Base-by-base conservation (phyloP, 1,140 invertebrate genomes). In the Belonocnema kinseyi region DNA sequence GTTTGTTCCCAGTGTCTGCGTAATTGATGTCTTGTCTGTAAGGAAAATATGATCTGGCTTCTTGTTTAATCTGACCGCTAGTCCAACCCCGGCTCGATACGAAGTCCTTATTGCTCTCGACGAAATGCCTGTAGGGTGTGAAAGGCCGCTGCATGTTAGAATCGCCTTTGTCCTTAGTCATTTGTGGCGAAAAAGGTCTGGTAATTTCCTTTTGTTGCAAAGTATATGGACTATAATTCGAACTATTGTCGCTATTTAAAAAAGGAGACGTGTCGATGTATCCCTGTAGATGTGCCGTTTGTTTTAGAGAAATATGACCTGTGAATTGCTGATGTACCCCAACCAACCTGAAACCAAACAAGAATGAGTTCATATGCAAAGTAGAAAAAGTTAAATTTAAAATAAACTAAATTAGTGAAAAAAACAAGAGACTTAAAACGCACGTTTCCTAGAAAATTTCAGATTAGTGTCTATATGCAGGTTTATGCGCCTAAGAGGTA, bases 291-390 rank as follows among this genome's bases (percentile, higher is more conserved):
- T 89, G 87, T 21, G 72, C 85, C 7, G 88, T 89, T 83, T 90
- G 88, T 46, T 90, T 91, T 8, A 91, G 51, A 50, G 90, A 90
- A 26, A 91, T 82, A 72, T 92, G 90, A 80, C 90, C 88, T 10
- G 87, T 73, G 56, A 83, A 50, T 54, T 84, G 85, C 53, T 85
- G 86, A 46, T 88, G 86, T 73, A 79, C 81, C 50, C 81, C 85
- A 58, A 85, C 73, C 19, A 86, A 82, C 74, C 90, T 91, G 89
- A 80, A 91, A 91, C 81, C 86, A 73, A 85, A 77, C 10, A 46
- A 46, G 40, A 7, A 46, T 46, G 40, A 46, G 40, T 46, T 46
- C 40, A 46, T 46, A 46, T 7, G 40, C 40, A 46, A 46, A 46
- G 40, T 11, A 72, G 4, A 72, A 16, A 16, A 70, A 61, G 16